Base-by-base conservation (phyloP, 2,797 vertebrate genomes). In the Sphenodon punctatus region DNA sequence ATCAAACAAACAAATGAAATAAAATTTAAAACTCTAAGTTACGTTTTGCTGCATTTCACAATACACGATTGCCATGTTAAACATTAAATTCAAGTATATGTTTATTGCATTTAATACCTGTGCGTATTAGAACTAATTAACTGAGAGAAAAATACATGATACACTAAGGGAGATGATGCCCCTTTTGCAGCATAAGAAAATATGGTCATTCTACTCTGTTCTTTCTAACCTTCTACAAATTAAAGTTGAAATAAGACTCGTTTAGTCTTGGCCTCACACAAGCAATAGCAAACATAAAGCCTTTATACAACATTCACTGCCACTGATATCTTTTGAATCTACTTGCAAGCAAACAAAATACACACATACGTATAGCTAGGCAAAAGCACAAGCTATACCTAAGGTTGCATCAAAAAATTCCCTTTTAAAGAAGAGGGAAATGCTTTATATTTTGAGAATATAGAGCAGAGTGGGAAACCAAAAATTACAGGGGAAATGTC, bases 281-380 rank as follows among this genome's bases (percentile, higher is more conserved):
- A 72, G 69, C 71, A 34, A 10, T 1, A 72, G 64, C 34, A 59
- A 42, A 80, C 11, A 45, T n/a, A 66, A 59, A 78, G 73, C 61
- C 72, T n/a, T 68, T 10, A 69, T 67, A 41, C 61, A 53, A 36
- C 1, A 67, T 66, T 66, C 80, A 71, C 49, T 89, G 87, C 82
- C 55, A 82, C 43, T 65, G 12, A 53, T 14, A 42, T 73, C 61
- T 15, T 56, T 3, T 68, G 51, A 30, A 32, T 55, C 70, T 78
- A 80, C 68, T 56, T 55, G 69, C 75, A 53, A 67, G 45, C 68
- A 48, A 80, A 69, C 76, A 20, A 11, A 56, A 30, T 7, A 71
- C 77, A 25, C 0, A 55, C 36, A 2, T 73, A 30, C 67, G 22
- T 7, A 60, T 59, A 69, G 61, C 12, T 53, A 41, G 14, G 60